Evolutionary conservation across 2,797 vertebrate genomes (phyloP), one percentile per base, ranked within the genome.

Genomic region (Phoebastria nigripes): DNA sequence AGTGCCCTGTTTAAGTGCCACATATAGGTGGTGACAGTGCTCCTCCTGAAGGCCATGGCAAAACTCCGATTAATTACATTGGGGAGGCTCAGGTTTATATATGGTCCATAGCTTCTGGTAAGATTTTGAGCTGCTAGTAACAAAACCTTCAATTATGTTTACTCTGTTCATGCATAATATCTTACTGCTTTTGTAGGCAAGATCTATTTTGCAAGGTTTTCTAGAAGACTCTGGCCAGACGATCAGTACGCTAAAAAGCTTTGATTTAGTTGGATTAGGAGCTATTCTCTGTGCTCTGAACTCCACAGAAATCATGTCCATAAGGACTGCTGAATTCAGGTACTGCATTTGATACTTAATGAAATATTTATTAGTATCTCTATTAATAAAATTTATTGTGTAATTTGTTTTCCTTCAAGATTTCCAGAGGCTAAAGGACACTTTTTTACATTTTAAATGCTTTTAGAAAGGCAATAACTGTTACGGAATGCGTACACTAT

Each of bases 261-360:
- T 98, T 95, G 98, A 98, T 83, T 94, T 98, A 89, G 97, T 97
- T 63, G 98, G 98, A 61, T 94, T 98, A 58, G 98, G 98, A 56
- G 42, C 82, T 35, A 81, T 80, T 62, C 96, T 98, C 55, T 98
- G 98, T 94, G 96, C 97, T 78, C 92, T 98, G 94, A 97, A 98
- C 54, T 44, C 83, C 59, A 96, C 97, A 17, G 97, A 98, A 89
- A 96, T 98, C 74, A 82, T 85, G 73, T 96, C 96, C 59, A 97
- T 98, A 96, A 97, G 83, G 42, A 93, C 86, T 56, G 85, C 95
- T 86, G 98, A 98, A 96, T 98, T 98, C 97, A 98, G 98, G 98
- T 98, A 97, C 46, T 88, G 42, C 28, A 24, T 85, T 74, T 78
- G 33, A 77, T 67, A 92, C 22, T 66, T 67, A 46, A 41, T 78